Evolutionary conservation across 2,797 vertebrate genomes (phyloP).

Genomic region (Acomys russatus): DNA sequence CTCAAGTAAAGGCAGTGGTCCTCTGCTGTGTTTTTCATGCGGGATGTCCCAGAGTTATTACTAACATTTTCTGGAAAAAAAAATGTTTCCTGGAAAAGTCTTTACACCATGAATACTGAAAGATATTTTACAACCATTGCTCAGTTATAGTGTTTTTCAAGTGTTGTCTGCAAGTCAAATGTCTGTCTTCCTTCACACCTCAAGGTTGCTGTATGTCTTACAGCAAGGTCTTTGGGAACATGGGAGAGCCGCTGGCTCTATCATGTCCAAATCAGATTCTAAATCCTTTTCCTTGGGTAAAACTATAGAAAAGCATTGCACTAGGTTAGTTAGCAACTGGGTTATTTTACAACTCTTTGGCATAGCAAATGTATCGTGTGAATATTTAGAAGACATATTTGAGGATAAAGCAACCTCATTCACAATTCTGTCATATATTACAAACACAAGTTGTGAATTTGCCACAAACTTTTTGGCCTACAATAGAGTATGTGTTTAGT

Average conservation of each 20-base stretch:
- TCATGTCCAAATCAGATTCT: background rate
- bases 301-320: background rate
- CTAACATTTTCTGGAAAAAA: slow-evolving; percentile 75
- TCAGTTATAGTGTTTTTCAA: slow-evolving; percentile 70
- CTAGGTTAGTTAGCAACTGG: background rate
- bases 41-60: slow-evolving; percentile 69
- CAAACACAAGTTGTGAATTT: background rate
- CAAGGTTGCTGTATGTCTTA: background rate
- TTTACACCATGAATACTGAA: slow-evolving; percentile 63
- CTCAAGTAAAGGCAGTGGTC: background rate
- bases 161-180: slow-evolving; percentile 66
- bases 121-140: slow-evolving; percentile 64
- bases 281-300: slow-evolving; percentile 14
- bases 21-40: background rate
- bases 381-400: background rate
- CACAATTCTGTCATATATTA: background rate
- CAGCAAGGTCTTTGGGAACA: background rate
- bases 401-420: background rate
- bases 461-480: background rate
- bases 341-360: background rate
- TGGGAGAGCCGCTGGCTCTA: background rate
- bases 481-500: background rate
- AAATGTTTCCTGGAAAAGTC: slow-evolving; percentile 76
- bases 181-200: slow-evolving; percentile 64
- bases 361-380: background rate